A percentile compares a stretch with the other conserved stretches of the same genome.
phyloP scores from a whole-genome alignment of 2,797 vertebrate species.

The Antennarius maculatus region DNA sequence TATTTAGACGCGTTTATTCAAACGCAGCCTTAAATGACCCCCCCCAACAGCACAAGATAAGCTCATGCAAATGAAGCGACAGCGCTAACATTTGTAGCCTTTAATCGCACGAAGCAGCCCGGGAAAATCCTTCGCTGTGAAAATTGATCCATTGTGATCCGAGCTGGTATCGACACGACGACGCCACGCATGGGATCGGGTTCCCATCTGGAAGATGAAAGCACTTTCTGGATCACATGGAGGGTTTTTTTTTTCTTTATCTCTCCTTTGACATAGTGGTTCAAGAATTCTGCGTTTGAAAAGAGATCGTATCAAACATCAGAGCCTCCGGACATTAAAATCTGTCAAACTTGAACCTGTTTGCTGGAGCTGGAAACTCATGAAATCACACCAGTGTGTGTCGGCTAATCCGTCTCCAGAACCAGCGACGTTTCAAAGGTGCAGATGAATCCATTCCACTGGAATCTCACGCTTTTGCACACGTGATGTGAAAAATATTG shows the following conservation, averaged over 20 bases:
- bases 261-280: slow-evolving; percentile 35
- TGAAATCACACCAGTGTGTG: no score
- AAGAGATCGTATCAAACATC: slow-evolving; percentile 24
- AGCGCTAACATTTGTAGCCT: slow-evolving; percentile 6
- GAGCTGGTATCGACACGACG: slow-evolving; percentile 12
- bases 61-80: slow-evolving; percentile 24
- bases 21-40: slow-evolving; percentile 4
- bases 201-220: slow-evolving; percentile 36
- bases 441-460: background rate
- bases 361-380: background rate
- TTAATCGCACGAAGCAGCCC: slow-evolving; percentile 23
- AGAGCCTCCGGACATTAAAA: background rate
- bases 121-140: background rate
- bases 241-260: slow-evolving; percentile 18
- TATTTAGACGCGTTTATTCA: slow-evolving; percentile 5
- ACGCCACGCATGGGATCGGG: slow-evolving; percentile 34
- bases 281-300: slow-evolving; percentile 22
- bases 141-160: slow-evolving; percentile 30
- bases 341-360: no score
- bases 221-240: slow-evolving; percentile 14
- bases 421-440: background rate
- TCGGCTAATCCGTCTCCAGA: no score
- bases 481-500: background rate
- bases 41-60: slow-evolving; percentile 1
- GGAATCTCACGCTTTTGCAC: background rate